Evolutionary conservation across 2,888 invertebrate species (phyloP), one percentile per base, ranked within the genome.

Genomic region (Apodemia mormo): DNA sequence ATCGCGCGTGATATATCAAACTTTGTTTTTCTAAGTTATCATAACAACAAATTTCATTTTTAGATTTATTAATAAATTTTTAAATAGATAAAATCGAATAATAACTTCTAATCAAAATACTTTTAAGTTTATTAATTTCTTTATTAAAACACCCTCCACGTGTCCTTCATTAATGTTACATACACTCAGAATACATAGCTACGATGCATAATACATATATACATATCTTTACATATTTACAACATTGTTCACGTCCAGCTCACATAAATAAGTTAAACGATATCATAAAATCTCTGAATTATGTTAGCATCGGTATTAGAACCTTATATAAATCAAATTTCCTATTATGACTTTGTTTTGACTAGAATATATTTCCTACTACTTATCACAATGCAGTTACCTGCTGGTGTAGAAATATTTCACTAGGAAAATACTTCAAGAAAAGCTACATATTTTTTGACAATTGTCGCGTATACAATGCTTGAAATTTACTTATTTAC

Each of bases 101-200:
- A 45, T 45, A 6, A 43, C 7, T 7, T 43, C 3, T 52, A 52
- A 67, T 67, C 9, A 54, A 33, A 37, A 67, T 22, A 30, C n/a
- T 14, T 67, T 30, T 22, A 37, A 52, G 54, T 67, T 67, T 56
- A 2, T 70, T 68, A 49, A 82, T 89, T 85, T 85, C 86, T 92
- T 92, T 93, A 92, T 88, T 92, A 92, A 92, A 93, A 92, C 91
- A 90, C 89, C 90, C 89, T 88, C 87, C 87, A 88, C 86, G 85
- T 85, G 83, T 79, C 85, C 86, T 77, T 84, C 85, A 82, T 82
- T 83, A 79, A 77, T 82, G 80, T 85, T 87, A 89, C 87, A 86
- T 87, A 88, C 88, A 90, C 86, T 87, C 87, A 76, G 81, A 82
- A 82, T 89, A 88, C 84, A 82, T 80, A 82, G 84, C 85, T 85